Evolutionary conservation across 2,797 vertebrate species (phyloP).

Genomic region (Syncerus caffer): DNA sequence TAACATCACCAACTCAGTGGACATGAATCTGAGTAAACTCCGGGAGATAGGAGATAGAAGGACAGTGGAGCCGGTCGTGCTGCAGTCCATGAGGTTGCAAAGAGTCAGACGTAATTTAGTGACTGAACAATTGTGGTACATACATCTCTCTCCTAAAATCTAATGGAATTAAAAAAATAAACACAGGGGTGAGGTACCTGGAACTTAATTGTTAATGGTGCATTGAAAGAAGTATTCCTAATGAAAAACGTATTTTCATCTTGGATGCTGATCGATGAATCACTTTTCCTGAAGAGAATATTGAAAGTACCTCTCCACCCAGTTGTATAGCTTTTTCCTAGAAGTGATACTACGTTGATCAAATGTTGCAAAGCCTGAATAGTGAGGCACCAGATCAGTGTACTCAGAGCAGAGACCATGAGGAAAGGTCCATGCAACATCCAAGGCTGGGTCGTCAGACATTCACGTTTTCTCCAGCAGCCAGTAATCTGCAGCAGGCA

Average conservation of each 20-base stretch:
- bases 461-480: not conserved
- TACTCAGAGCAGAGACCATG: not conserved
- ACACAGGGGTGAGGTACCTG: not conserved
- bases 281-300: not conserved
- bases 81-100: not conserved
- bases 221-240: not conserved
- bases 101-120: not conserved
- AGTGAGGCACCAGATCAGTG: not conserved
- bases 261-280: not conserved
- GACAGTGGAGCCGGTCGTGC: not conserved
- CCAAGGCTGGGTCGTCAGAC: not conserved
- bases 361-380: not conserved
- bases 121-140: not conserved
- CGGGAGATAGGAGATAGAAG: not conserved
- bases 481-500: not conserved
- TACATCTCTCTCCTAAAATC: not conserved
- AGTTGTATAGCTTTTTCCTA: not conserved
- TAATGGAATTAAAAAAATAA: not conserved
- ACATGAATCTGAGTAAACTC: not conserved
- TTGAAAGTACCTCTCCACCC: not conserved
- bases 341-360: not conserved
- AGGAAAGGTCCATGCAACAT: rapidly evolving
- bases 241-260: not conserved
- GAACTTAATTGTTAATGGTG: not conserved
- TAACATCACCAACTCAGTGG: not conserved